Percentiles rank a stretch among this genome's conserved stretches.
These are phyloP conservation scores for Odontothrips loti DNA, from an alignment of 2,888 invertebrate genomes.

Conservation along the genomic window DNA sequence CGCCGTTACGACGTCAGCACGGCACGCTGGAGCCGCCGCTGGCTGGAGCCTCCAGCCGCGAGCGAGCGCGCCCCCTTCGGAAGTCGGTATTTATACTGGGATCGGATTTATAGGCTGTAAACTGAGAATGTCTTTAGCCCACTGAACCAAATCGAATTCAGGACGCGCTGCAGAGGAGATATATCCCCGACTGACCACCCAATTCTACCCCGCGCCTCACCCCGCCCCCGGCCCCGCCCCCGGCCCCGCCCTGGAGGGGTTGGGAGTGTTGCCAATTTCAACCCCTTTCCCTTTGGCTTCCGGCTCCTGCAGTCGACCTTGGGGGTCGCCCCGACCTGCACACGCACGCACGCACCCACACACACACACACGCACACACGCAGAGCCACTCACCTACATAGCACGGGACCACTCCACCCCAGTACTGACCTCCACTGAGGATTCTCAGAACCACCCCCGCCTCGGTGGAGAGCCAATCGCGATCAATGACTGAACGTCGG, in stretches of 20 bases:
- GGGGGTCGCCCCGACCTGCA: neutral
- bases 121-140: conserved; percentile 24
- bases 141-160: conserved; percentile 20
- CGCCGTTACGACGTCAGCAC: neutral
- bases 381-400: too few species aligned
- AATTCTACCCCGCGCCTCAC: neutral
- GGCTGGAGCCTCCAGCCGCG: too few species aligned
- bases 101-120: conserved; percentile 19
- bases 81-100: conserved; percentile 16
- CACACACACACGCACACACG: too few species aligned
- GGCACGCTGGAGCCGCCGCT: too few species aligned
- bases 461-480: too few species aligned
- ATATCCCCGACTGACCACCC: conserved; percentile 8
- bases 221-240: neutral
- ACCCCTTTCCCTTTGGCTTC: too few species aligned
- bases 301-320: too few species aligned
- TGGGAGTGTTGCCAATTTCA: neutral
- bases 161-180: neutral
- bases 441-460: too few species aligned
- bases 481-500: too few species aligned
- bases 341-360: neutral
- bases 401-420: too few species aligned
- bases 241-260: neutral
- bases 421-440: too few species aligned
- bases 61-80: neutral